Conservation (phyloP, 23 tunicate genomes). For the Corella eumyota region DNA sequence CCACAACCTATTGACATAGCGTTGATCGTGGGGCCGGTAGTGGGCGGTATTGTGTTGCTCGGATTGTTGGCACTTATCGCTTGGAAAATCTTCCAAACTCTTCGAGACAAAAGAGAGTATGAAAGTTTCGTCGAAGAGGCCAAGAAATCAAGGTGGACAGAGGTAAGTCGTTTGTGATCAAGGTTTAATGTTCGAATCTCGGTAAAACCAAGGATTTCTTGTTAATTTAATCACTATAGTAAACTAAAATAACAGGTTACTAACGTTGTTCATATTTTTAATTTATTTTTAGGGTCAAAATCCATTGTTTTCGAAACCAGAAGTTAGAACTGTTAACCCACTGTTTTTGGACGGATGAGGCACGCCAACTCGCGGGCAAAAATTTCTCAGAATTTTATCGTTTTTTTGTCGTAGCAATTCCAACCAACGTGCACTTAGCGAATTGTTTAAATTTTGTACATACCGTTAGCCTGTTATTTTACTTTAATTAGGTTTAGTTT, state of each 20-base stretch:
- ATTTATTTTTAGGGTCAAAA: constrained; percentile 57
- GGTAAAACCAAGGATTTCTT: no score
- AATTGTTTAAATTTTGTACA: no score
- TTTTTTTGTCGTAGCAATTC: no score
- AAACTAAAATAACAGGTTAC: no score
- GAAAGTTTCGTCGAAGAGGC: constrained; percentile 59
- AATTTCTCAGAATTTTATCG: no score
- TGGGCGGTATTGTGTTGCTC: constrained; percentile 66
- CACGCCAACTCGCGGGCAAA: no score
- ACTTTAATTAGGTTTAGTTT: no score
- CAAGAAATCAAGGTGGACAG: constrained; percentile 38
- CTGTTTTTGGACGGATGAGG: constrained; percentile 37
- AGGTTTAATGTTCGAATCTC: neutral
- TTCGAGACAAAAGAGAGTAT: constrained; percentile 58
- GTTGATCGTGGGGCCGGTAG: constrained; percentile 60
- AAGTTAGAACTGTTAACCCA: constrained; percentile 55
- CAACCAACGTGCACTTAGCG: no score
- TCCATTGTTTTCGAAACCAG: constrained; percentile 61
- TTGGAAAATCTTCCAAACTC: constrained; percentile 65
- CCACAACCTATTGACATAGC: constrained; percentile 44
- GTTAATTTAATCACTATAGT: no score
- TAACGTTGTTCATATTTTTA: no score
- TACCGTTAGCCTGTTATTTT: no score
- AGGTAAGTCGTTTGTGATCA: constrained; percentile 10
- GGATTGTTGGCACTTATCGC: constrained; percentile 60